Evolutionary conservation across 2,888 invertebrate genomes (phyloP).

Genomic region (Pollenia griseotomentosa): DNA sequence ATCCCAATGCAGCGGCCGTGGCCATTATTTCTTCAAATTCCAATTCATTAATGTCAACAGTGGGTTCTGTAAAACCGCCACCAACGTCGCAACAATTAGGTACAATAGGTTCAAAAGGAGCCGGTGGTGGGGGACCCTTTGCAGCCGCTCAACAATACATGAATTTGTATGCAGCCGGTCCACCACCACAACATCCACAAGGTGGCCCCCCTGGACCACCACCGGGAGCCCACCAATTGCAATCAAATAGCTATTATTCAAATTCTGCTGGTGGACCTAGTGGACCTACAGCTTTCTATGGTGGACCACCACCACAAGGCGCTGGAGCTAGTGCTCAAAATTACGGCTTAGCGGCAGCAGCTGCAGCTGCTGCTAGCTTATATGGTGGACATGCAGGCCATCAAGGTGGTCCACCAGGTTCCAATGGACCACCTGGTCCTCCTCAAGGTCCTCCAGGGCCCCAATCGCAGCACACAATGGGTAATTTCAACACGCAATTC

Average conservation of each 20-base stretch:
- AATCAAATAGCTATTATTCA: conserved; percentile 84
- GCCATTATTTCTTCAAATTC: conserved; percentile 95
- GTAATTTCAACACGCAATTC: conserved; percentile 86
- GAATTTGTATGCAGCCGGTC: conserved; percentile 82
- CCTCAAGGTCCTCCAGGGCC: conserved; percentile 80
- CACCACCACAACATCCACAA: conserved; percentile 82
- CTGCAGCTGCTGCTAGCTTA: conserved; percentile 81
- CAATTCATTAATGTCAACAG: conserved; percentile 94
- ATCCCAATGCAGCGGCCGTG: conserved; percentile 89
- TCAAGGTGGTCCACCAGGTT: conserved; percentile 81
- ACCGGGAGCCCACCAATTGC: conserved; percentile 82
- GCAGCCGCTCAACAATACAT: conserved; percentile 83
- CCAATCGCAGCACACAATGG: conserved; percentile 83
- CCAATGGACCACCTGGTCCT: conserved; percentile 81
- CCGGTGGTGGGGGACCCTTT: conserved; percentile 78
- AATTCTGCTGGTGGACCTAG: conserved; percentile 84
- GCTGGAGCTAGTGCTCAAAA: conserved; percentile 82
- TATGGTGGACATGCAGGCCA: conserved; percentile 82
- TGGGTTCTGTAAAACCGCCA: conserved; percentile 92
- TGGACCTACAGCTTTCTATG: conserved; percentile 81
- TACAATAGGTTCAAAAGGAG: conserved; percentile 88
- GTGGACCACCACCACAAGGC: conserved; percentile 81
- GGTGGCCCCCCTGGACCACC: conserved; percentile 78
- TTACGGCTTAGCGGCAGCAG: conserved; percentile 82
- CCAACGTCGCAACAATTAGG: conserved; percentile 92